Base-by-base conservation (phyloP, 2,797 vertebrate genomes). In the Tolypeutes matacus region DNA sequence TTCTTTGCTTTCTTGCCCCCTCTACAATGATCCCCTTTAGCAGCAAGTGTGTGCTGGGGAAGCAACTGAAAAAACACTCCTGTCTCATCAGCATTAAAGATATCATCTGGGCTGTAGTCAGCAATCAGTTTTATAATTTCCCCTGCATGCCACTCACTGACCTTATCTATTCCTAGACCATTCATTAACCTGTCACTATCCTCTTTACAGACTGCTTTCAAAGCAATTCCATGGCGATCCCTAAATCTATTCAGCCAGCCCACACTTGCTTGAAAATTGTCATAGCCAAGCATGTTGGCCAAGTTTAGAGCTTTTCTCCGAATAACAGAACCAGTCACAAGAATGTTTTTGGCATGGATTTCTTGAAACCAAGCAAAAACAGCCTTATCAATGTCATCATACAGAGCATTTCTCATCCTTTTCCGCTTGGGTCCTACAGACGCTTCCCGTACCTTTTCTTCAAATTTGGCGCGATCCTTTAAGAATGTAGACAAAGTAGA, bases 281-380 rank as follows among this genome's bases (percentile, higher is more conserved):
- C 85, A 87, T 25, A 96, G 83, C 85, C 93, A 82, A 95, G 53
- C 80, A 95, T 27, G 31, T 80, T 95, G 76, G 96, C 89, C 93
- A 96, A 87, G 73, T 87, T 96, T 29, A 95, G 86, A 85, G 83
- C 83, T 95, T 94, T 95, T 88, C 88, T 85, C 42, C 5, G 0
- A 91, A 88, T 96, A 77, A 96, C 12, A 72, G 89, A 95, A 83
- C 75, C 75, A 85, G 82, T 91, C 65, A 82, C 25, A 4, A 95
- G 91, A 91, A 93, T 73, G 76, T 87, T 95, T 95, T 93, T 89
- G 95, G 85, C 49, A 58, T 46, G 67, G 67, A 86, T 88, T 96
- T 96, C 92, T 91, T 96, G 88, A 96, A 95, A 92, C 75, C 73
- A 88, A 85, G 85, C 93, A 93, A 83, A 96, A 90, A 94, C 91